Conservation (phyloP, 2,888 invertebrate species). For the Leucozona laternaria region DNA sequence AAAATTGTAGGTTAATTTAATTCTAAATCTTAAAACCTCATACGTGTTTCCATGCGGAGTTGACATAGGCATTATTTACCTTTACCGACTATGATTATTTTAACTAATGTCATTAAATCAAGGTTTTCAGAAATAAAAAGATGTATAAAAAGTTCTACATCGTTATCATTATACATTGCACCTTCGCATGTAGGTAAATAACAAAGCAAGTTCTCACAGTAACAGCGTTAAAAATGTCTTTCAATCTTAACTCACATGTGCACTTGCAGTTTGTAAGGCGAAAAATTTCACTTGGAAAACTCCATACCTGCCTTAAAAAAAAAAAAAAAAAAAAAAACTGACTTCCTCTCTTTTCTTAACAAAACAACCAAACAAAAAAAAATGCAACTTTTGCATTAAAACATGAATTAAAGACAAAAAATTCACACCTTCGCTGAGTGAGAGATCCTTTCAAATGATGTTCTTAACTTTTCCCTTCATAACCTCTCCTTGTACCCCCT, state of each 20-base stretch:
- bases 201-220: background rate
- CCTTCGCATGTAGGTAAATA: too few relatives aligned
- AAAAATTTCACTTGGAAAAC: background rate
- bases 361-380: background rate
- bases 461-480: conserved; percentile 18
- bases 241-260: conserved; percentile 22
- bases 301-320: background rate
- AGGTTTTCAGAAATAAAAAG: background rate
- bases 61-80: too few relatives aligned
- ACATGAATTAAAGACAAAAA: conserved; percentile 42
- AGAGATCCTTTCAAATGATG: conserved; percentile 35
- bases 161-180: background rate
- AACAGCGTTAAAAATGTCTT: conserved; percentile 13
- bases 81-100: too few relatives aligned
- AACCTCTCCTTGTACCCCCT: background rate
- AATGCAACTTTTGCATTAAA: conserved; percentile 25
- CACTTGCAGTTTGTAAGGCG: conserved; percentile 14
- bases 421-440: conserved; percentile 32
- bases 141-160: background rate
- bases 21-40: too few relatives aligned
- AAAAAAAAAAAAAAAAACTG: background rate
- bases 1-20: too few relatives aligned
- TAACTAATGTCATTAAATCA: conserved; percentile 32
- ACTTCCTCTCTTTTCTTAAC: conserved; percentile 1
- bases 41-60: too few relatives aligned